phyloP scores from a whole-genome alignment of 1,140 invertebrate genomes.

The Chionoecetes opilio region DNA sequence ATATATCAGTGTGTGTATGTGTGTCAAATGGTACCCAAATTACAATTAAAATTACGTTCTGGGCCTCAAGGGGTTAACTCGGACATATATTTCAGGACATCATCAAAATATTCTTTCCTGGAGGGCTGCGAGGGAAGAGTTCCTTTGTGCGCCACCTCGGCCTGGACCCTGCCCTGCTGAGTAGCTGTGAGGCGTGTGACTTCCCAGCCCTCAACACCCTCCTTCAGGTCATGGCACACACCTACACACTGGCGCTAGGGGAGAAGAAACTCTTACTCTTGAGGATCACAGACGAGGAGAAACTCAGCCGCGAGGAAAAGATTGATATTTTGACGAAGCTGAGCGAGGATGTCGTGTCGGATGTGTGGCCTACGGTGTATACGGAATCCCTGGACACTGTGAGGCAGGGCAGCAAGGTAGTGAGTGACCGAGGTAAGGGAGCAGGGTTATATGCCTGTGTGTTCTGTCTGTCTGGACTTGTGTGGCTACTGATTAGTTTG shows the following conservation, averaged over 20 bases:
- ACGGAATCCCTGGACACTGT: slow-evolving; percentile 62
- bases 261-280: neutral
- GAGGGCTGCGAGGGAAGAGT: slow-evolving; percentile 20
- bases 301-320: slow-evolving; percentile 31
- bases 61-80: too few relatives aligned
- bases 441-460: too few relatives aligned
- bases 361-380: slow-evolving; percentile 64
- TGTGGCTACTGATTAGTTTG: too few relatives aligned
- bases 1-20: too few relatives aligned
- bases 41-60: too few relatives aligned
- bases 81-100: slow-evolving; percentile 73
- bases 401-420: slow-evolving; percentile 62
- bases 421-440: slow-evolving; percentile 67
- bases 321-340: slow-evolving; percentile 42
- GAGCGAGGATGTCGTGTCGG: slow-evolving; percentile 57
- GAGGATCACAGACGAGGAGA: neutral
- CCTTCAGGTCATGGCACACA: slow-evolving; percentile 59
- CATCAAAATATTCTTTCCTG: slow-evolving; percentile 66
- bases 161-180: neutral
- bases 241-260: slow-evolving; percentile 60
- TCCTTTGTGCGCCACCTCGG: slow-evolving; percentile 48
- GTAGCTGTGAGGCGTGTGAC: slow-evolving; percentile 12
- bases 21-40: too few relatives aligned
- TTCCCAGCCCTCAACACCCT: slow-evolving; percentile 46
- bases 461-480: too few relatives aligned